Evolutionary conservation across 2,888 invertebrate genomes (phyloP).

Genomic region (Caenorhabditis sp.): DNA sequence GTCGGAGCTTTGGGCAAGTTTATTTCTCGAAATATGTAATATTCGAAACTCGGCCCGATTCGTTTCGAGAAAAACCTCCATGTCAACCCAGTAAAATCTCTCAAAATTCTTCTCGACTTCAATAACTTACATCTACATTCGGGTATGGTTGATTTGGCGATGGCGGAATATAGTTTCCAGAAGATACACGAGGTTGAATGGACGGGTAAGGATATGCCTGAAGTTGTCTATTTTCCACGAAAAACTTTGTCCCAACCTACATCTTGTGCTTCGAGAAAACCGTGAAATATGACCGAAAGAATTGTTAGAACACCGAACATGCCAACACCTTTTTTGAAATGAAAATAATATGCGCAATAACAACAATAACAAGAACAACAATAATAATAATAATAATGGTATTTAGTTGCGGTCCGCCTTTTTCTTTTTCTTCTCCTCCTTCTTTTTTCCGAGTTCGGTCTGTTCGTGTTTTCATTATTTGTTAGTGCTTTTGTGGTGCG

Average conservation of each 20-base stretch:
- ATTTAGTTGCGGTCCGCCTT: neutral
- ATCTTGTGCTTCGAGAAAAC: neutral
- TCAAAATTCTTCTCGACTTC: neutral
- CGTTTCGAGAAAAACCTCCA: constrained; percentile 24
- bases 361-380: neutral
- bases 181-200: constrained; percentile 34
- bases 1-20: no score
- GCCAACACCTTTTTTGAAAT: no score
- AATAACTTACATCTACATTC: constrained; percentile 9
- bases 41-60: no score
- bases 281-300: neutral
- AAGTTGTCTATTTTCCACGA: neutral
- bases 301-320: neutral
- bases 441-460: neutral
- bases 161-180: constrained; percentile 22
- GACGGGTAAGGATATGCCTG: constrained; percentile 23
- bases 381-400: neutral
- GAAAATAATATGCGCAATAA: no score
- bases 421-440: neutral
- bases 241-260: neutral
- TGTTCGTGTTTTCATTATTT: neutral
- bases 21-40: no score
- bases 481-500: neutral
- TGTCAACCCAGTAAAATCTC: constrained; percentile 19
- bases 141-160: constrained; percentile 30